Percentiles rank a stretch among this genome's conserved stretches.
phyloP scores from a whole-genome alignment of 2,113 vertebrate species.

The Phrynosoma platyrhinos region DNA sequence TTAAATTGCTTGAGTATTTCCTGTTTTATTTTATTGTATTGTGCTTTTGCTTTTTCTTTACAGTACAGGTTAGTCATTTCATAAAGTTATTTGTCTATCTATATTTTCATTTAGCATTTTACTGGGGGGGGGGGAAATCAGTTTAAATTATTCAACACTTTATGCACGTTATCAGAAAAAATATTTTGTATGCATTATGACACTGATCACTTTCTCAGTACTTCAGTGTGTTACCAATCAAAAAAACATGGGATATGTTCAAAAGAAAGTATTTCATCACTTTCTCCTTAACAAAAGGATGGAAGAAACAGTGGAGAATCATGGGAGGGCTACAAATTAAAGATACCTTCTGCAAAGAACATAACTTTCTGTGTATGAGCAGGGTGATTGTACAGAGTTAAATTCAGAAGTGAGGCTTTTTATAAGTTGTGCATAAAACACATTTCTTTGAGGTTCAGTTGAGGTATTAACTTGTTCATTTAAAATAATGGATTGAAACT shows the following conservation, averaged over 20 bases:
- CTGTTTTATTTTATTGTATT: not conserved
- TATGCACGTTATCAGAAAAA: not conserved
- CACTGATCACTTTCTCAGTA: not conserved
- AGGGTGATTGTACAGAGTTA: not conserved
- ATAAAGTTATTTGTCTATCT: slow-evolving; percentile 6
- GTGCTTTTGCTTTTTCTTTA: not conserved
- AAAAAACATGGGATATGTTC: not conserved
- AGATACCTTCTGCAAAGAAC: not conserved
- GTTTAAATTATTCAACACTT: not conserved
- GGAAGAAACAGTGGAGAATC: not conserved
- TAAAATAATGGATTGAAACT: not conserved
- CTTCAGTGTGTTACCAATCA: not conserved
- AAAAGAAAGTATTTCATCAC: not conserved
- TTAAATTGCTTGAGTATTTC: not conserved
- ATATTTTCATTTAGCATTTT: not conserved
- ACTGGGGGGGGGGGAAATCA: not conserved
- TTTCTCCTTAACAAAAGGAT: not conserved
- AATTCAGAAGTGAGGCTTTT: not conserved
- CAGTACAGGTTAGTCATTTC: not conserved
- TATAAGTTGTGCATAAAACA: not conserved
- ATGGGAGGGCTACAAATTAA: not conserved
- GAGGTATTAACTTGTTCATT: not conserved
- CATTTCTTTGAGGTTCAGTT: not conserved
- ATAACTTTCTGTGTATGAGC: not conserved
- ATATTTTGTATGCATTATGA: not conserved